Base-by-base conservation (phyloP, 1,140 invertebrate species). In the Agrypnia vestita region DNA sequence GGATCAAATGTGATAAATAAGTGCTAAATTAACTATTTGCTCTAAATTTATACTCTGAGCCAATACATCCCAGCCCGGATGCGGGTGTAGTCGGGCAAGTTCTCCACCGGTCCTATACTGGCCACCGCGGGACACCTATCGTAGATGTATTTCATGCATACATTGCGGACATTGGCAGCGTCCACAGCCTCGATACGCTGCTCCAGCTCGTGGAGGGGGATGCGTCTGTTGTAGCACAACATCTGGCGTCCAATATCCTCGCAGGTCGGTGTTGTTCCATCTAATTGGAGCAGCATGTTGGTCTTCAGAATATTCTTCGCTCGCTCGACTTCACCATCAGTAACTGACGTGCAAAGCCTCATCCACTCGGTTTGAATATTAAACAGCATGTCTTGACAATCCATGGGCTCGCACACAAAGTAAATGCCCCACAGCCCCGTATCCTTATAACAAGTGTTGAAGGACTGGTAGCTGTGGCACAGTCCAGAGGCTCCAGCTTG, bases 391-490 rank as follows among this genome's bases (percentile, higher is more conserved):
- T 94, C 91, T 83, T 96, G 94, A 80, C 95, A 91, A 80, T 94
- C 91, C 84, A 96, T 85, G 4, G 93, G 93, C 83, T 99, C 97
- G 83, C 93, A 93, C 4, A 99, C 96, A 87, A 96, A 99, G 86
- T 99, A 99, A 78, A 99, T 94, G 55, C 96, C 98, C 98, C 98
- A 99, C 0, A 99, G 92, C 44, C 99, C 99, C 72, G 98, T 99
- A 86, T 99, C 99, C 87, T 99, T 98, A 90, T 99, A 99, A 90
- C 97, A 99, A 11, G 98, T 99, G 87, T 99, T 99, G 90, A 99
- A 99, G 47, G 97, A 97, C 88, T 99, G 97, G 91, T 97, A 99
- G 85, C 95, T 98, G 88, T 99, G 97, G 83, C 95, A 96, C 0
- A 97, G 89, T 79, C 93, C 92, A 82, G 82, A 90, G 82, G 92